Conservation (phyloP, 2,797 vertebrate genomes). For the Diglossa cyanea region DNA sequence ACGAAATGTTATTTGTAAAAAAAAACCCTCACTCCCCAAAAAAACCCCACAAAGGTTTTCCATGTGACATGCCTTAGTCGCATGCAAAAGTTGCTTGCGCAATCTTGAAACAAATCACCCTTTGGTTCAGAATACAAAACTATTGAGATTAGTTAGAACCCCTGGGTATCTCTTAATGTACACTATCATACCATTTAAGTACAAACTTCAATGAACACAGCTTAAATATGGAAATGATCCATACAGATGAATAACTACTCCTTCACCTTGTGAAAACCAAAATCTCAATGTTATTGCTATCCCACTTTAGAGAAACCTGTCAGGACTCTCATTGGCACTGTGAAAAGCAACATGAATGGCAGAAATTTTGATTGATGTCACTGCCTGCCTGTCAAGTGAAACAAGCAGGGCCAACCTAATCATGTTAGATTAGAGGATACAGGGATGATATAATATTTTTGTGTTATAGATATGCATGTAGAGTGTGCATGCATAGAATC, state of each 20-base stretch:
- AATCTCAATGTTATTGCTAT: not conserved
- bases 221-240: not conserved
- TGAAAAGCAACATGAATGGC: conserved; percentile 60
- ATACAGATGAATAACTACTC: not conserved
- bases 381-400: conserved; percentile 68
- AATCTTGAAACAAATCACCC: not conserved
- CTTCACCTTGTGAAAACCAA: not conserved
- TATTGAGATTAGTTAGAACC: not conserved
- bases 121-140: not conserved
- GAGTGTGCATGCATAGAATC: not conserved
- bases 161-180: not conserved
- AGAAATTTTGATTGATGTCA: conserved; percentile 69
- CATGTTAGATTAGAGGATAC: conserved; percentile 54
- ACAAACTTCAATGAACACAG: not conserved
- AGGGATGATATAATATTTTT: conserved; percentile 48
- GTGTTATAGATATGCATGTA: conserved; percentile 20
- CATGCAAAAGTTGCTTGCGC: not conserved
- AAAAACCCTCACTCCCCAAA: rapidly evolving
- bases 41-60: not conserved
- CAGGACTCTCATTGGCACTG: conserved; percentile 18
- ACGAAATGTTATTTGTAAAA: not conserved
- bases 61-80: not conserved
- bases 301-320: conserved; percentile 45
- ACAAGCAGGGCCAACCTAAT: conserved; percentile 65
- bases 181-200: not conserved